Evolutionary conservation across 2,888 invertebrate species (phyloP).

Genomic region (Griposia aprilina): DNA sequence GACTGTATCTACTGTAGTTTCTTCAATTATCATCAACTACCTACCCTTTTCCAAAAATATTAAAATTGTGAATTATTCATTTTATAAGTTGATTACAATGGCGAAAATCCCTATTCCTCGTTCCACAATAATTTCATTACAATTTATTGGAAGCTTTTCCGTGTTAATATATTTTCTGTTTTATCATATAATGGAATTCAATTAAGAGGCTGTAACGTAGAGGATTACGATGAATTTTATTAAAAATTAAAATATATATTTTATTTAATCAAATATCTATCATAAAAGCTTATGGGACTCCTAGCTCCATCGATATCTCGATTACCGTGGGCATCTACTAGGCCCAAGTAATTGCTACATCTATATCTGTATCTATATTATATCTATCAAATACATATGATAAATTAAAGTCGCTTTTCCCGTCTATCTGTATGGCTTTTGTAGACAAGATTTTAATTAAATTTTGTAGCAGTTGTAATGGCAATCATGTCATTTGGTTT

Average conservation of each 20-base stretch:
- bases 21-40: no score
- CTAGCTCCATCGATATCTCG: not conserved
- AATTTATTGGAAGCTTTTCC: constrained; percentile 11
- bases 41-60: not conserved
- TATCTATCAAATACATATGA: no score
- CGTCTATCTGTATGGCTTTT: no score
- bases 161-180: constrained; percentile 12
- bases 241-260: not conserved
- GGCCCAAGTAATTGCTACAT: not conserved
- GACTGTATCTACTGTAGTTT: no score
- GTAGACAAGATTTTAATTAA: no score
- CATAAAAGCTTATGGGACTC: not conserved
- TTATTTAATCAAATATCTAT: not conserved
- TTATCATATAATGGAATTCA: not conserved
- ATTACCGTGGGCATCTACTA: not conserved
- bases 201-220: constrained; percentile 3
- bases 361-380: not conserved
- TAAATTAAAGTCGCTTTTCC: no score
- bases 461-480: no score
- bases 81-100: constrained; percentile 11
- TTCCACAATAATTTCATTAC: constrained; percentile 22
- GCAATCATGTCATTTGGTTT: no score
- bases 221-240: not conserved
- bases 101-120: constrained; percentile 5
- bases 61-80: not conserved